phyloP scores from a whole-genome alignment of 2,888 invertebrate species.

The Rapana venosa region DNA sequence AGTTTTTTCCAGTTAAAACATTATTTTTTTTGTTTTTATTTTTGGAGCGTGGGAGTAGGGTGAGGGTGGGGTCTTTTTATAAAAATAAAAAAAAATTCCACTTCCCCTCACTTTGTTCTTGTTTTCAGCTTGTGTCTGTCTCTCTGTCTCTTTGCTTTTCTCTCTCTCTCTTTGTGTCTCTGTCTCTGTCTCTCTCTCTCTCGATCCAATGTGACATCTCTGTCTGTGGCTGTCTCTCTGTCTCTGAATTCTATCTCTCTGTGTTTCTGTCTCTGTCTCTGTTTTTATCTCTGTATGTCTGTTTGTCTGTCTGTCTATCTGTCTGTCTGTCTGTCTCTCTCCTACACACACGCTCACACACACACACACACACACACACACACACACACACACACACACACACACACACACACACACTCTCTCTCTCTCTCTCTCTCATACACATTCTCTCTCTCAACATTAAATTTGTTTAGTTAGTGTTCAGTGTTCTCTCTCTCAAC shows the following conservation, averaged over 20 bases:
- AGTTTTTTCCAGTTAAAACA: too few species aligned
- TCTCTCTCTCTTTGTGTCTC: neutral
- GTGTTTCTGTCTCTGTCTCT: too few species aligned
- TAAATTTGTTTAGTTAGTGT: too few species aligned
- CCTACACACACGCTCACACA: neutral
- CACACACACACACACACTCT: conserved; percentile 6
- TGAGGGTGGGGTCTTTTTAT: too few species aligned
- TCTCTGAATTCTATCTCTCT: neutral
- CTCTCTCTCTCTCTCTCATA: neutral
- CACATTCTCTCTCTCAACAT: too few species aligned
- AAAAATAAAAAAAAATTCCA: too few species aligned
- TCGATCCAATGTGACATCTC: too few species aligned
- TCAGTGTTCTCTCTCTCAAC: too few species aligned
- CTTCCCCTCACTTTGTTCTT: too few species aligned
- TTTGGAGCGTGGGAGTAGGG: too few species aligned
- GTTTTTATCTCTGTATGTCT: neutral
- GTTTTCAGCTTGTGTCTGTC: neutral
- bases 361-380: conserved; percentile 23
- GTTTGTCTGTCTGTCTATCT: neutral
- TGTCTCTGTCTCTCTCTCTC: neutral
- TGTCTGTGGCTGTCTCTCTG: neutral
- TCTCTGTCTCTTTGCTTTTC: neutral
- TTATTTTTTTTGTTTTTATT: too few species aligned
- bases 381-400: conserved; percentile 22
- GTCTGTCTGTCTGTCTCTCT: neutral